Evolutionary conservation across 2,888 invertebrate species (phyloP).

Genomic region (Cecidostiba fungosa): DNA sequence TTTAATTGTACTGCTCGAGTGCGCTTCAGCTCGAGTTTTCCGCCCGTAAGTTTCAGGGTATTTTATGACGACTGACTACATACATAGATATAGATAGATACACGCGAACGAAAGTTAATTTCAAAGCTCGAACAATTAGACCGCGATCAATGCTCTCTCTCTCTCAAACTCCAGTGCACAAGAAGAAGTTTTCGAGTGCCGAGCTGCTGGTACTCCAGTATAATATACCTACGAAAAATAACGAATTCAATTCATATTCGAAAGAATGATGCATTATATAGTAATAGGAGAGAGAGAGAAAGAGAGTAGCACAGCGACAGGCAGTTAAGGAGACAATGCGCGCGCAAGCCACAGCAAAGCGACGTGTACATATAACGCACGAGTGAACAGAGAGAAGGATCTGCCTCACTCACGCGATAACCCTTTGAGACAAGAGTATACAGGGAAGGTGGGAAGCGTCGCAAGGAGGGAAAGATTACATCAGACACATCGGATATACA

Average conservation of each 20-base stretch:
- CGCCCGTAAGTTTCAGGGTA: not conserved
- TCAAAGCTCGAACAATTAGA: conserved; percentile 9
- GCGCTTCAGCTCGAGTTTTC: not conserved
- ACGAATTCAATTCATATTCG: no score
- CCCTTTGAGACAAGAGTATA: conserved; percentile 26
- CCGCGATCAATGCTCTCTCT: not conserved
- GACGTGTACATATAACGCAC: not conserved
- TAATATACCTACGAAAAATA: no score
- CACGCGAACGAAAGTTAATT: not conserved
- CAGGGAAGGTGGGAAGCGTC: not conserved
- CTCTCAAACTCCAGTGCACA: not conserved
- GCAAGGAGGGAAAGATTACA: conserved; percentile 10
- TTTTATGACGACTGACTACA: not conserved
- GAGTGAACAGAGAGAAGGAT: not conserved
- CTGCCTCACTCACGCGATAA: not conserved
- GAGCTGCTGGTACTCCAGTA: no score
- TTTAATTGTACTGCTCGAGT: not conserved
- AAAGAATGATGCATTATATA: no score
- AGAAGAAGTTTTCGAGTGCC: not conserved
- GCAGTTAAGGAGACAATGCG: not conserved
- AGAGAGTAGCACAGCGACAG: not conserved
- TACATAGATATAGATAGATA: no score
- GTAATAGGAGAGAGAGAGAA: no score
- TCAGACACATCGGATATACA: conserved; percentile 13
- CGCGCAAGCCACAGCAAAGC: not conserved